Conservation (phyloP, 2,797 vertebrate species). For the Trichosurus vulpecula region DNA sequence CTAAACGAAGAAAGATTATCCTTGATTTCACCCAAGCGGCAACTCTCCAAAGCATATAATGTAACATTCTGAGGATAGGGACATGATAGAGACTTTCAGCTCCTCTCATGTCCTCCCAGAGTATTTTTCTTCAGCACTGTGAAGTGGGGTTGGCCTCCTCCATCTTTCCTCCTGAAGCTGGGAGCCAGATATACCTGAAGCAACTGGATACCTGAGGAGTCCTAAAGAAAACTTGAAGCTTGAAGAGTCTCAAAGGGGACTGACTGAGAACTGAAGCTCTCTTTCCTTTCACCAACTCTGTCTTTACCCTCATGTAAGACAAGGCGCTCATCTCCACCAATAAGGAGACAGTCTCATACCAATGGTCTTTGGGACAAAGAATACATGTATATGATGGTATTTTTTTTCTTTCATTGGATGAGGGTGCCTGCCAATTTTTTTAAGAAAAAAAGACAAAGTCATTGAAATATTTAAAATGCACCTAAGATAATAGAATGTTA, state of each 20-base stretch:
- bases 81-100: slow-evolving; percentile 6
- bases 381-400: background rate
- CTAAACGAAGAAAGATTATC: background rate
- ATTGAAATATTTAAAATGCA: background rate
- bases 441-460: background rate
- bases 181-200: background rate
- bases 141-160: background rate
- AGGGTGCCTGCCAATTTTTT: background rate
- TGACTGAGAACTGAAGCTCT: background rate
- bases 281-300: background rate
- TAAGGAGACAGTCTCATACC: background rate
- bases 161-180: background rate
- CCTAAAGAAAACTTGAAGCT: background rate
- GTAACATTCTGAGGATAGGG: background rate
- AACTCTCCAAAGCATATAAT: background rate
- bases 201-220: background rate
- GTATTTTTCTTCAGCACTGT: background rate
- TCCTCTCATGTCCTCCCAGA: background rate
- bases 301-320: background rate
- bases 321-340: background rate
- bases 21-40: background rate
- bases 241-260: background rate
- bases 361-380: background rate
- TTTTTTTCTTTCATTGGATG: background rate
- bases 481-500: background rate